Base-by-base conservation (phyloP, 1,140 invertebrate genomes). In the Latrodectus geometricus region DNA sequence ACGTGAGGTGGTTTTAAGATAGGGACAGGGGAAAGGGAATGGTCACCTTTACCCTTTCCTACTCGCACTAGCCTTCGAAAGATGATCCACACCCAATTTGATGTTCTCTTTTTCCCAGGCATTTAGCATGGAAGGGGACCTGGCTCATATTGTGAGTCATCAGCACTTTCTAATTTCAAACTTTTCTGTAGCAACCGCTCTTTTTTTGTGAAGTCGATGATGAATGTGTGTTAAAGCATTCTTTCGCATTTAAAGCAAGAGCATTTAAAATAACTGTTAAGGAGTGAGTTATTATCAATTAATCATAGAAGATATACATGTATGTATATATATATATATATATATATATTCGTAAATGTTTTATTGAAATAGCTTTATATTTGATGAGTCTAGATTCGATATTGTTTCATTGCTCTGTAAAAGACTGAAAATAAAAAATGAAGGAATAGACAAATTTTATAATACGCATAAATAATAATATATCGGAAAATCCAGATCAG, bases 21-120 rank as follows among this genome's bases (percentile, higher is more conserved):
- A 35, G 50, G 82, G 49, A 73, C 80, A 23, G 17, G 14, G 17
- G 61, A 66, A 65, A 74, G 74, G 72, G 65, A 77, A 75, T 83
- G 54, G 83, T 74, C 83, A 78, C 83, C 83, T 86, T 86, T 86
- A 86, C 83, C 83, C 83, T 86, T 86, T 86, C 54, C 48, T 70
- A 73, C 83, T 74, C 68, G 65, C 66, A 65, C 21, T 20, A 20
- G 68, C 68, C 20, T 69, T 69, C 50, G 17, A 35, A 35, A 69
- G 20, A 66, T 4, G 75, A 49, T 78, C 50, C 75, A 77, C 74
- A 65, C 74, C 83, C 83, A 76, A 70, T 20, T 9, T 7, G 49
- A 15, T 61, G 21, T 23, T 9, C 52, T 65, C n/a, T 61, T 78
- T 78, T 86, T 73, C 83, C 75, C 15, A 49, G 68, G 21, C 9